Conservation (phyloP, 2,888 invertebrate species). For the Drosophila siamana region DNA sequence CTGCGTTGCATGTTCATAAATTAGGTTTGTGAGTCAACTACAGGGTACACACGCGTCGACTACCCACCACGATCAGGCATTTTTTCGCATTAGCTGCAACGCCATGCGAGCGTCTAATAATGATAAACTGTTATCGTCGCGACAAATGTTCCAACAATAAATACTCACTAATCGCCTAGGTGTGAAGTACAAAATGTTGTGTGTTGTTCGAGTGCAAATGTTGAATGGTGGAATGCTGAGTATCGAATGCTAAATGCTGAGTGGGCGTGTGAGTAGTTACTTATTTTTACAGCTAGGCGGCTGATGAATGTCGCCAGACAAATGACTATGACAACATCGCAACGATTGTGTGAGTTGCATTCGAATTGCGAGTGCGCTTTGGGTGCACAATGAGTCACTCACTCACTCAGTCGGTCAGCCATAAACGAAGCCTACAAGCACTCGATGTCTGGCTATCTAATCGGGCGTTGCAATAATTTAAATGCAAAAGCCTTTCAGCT, state of each 20-base stretch:
- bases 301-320: constrained; percentile 18
- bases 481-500: constrained; percentile 1
- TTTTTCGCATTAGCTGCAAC: constrained; percentile 12
- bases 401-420: background rate
- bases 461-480: constrained; percentile 1
- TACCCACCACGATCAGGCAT: background rate
- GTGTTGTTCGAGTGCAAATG: constrained; percentile 13
- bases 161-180: constrained; percentile 36
- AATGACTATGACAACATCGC: constrained; percentile 24
- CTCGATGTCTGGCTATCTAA: background rate
- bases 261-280: constrained; percentile 3
- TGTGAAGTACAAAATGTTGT: constrained; percentile 19
- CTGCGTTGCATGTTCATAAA: background rate
- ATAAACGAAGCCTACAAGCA: background rate
- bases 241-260: background rate
- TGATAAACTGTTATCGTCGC: constrained; percentile 31
- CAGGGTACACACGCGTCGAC: constrained; percentile 16
- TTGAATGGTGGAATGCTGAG: background rate
- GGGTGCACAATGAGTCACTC: background rate
- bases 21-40: background rate
- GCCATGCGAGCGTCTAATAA: constrained; percentile 10
- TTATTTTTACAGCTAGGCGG: constrained; percentile 3
- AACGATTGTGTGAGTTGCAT: constrained; percentile 27
- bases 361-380: constrained; percentile 1
- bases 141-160: constrained; percentile 27